Evolutionary conservation across 2,113 vertebrate genomes (phyloP).

Genomic region (Bos javanicus): DNA sequence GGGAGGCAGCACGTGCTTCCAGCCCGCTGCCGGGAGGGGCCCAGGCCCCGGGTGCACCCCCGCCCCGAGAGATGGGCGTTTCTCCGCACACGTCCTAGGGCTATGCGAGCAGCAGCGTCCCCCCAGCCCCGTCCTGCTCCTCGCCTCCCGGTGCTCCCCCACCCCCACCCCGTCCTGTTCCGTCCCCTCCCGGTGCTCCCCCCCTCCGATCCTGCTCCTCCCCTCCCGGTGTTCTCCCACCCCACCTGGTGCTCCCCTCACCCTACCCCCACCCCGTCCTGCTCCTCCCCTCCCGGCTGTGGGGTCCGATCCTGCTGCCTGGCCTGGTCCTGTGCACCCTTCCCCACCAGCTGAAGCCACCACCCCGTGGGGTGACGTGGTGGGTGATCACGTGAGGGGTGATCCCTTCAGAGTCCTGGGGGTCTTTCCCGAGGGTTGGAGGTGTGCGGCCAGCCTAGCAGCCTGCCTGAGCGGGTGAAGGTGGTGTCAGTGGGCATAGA

Average conservation of each 20-base stretch:
- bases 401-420: too few species aligned
- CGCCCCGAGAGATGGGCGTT: fast-evolving
- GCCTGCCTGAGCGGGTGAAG: neutral
- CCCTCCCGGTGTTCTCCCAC: too few species aligned
- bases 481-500: neutral
- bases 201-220: fast-evolving
- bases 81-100: neutral
- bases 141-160: too few species aligned
- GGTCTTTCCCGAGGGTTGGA: neutral
- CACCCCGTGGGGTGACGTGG: neutral
- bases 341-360: neutral
- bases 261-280: too few species aligned
- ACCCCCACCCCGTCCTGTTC: too few species aligned
- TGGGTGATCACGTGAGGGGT: neutral
- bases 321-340: neutral
- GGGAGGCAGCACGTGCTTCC: fast-evolving
- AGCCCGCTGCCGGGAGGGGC: neutral
- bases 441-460: neutral
- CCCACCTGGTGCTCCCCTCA: too few species aligned
- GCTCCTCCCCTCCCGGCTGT: neutral
- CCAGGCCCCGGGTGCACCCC: fast-evolving
- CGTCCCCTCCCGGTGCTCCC: fast-evolving
- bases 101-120: neutral
- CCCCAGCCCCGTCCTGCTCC: too few species aligned
- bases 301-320: neutral